Percentiles rank a stretch among this genome's conserved stretches.
phyloP scores from a whole-genome alignment of 2,113 vertebrate species.

The Calidris pugnax region DNA sequence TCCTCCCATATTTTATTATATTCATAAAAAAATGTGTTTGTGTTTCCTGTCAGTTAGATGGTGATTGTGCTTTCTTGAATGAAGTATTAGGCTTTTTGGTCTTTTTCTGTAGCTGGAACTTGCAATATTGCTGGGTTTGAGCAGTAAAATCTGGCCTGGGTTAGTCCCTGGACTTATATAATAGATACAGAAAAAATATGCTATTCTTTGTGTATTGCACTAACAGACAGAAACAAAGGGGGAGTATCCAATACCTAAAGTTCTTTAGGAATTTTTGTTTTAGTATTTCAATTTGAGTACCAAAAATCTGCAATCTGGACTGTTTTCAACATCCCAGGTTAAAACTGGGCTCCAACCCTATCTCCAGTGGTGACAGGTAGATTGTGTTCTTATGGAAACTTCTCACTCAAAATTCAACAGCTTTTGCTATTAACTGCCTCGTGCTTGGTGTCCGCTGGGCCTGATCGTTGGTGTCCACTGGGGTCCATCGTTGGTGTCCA shows the following conservation, averaged over 20 bases:
- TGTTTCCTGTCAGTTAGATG: neutral
- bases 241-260: neutral
- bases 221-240: neutral
- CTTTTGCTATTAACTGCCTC: neutral
- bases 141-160: neutral
- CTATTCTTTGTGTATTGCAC: neutral
- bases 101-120: neutral
- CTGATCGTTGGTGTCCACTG: no score
- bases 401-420: neutral
- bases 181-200: neutral
- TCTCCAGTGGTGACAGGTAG: neutral
- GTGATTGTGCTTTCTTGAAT: neutral
- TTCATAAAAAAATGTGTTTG: neutral
- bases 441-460: fast-evolving
- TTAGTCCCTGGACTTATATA: neutral
- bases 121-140: neutral
- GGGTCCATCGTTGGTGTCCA: fast-evolving
- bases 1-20: neutral
- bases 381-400: neutral
- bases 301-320: neutral
- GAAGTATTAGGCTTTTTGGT: neutral
- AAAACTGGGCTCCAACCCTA: neutral
- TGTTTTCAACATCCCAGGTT: neutral
- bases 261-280: neutral
- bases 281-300: neutral